Evolutionary conservation across 1,140 invertebrate species (phyloP), one percentile per base, ranked within the genome.

Genomic region (Lepidostoma basale): DNA sequence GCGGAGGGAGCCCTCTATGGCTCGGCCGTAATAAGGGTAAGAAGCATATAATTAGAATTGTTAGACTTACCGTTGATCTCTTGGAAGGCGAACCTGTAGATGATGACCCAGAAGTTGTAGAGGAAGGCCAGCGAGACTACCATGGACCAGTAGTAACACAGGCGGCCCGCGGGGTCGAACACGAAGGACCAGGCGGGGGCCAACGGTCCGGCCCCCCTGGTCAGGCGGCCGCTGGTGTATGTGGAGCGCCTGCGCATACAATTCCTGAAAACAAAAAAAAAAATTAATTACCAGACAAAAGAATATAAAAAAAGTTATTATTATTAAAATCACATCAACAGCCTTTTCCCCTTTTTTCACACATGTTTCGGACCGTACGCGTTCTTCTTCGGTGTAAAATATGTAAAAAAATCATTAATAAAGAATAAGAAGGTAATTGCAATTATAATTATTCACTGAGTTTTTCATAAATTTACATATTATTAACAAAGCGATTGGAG

Each of bases 31-130:
- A n/a, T n/a, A n/a, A n/a, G n/a, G n/a, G n/a, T n/a, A n/a, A n/a
- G n/a, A n/a, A n/a, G n/a, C n/a, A n/a, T n/a, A n/a, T n/a, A n/a
- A n/a, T n/a, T n/a, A n/a, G n/a, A n/a, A n/a, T n/a, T n/a, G n/a
- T n/a, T 12, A n/a, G 63, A 85, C 88, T 88, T 74, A 91, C 89
- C 88, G 77, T 93, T 92, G 74, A 93, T 93, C 83, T 94, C 93
- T 83, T 94, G 92, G 83, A 99, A 98, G 81, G 96, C 94, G 86
- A 97, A 98, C 80, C 97, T 90, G 86, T 98, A 98, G 76, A 98
- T 96, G 82, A 98, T 96, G 76, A 98, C 95, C 97, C 96, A 98
- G 77, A 98, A 97, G 84, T 99, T 99, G 86, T 99, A 99, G 66
- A 98, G 89, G 83, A 98, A 98, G 74, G 97, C 97, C 73, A 98